Base-by-base conservation (phyloP, 2,113 vertebrate species). In the Gadus macrocephalus region DNA sequence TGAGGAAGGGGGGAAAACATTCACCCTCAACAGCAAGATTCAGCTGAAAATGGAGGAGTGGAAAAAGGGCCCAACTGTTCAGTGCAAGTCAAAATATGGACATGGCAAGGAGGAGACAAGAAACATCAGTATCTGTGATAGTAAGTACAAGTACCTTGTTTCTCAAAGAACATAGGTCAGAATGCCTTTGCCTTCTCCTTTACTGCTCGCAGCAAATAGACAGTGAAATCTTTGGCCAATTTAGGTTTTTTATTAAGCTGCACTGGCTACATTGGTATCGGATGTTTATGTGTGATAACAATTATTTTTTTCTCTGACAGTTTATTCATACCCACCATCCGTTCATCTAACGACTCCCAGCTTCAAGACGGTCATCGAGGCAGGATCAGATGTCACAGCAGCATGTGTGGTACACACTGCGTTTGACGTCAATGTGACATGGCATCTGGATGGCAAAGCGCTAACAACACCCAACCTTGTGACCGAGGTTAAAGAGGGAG, bases 111-210 rank as follows among this genome's bases (percentile, higher is more conserved):
- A 17, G 3, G 15, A 5, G 15, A 5, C 0, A 1, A n/a, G 60
- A 66, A 58, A 55, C 16, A 84, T 60, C 60, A 80, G 63, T 49
- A 80, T 83, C 19, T 91, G 91, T 81, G 14, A 73, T 53, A 61
- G 91, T 92, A 74, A 86, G 90, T 81, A 15, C 55, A 58, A 25
- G 25, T 25, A 58, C 55, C n/a, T 58, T 58, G 53, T 55, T 55
- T 55, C 31, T 35, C 31, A 7, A 49, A 49, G 42, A 14, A 9
- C 42, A 49, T 2, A 49, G 7, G 7, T 49, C 8, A 49, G 8
- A 8, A 49, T 49, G 42, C 42, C 42, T 49, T 49, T 49, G 12
- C 42, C 11, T 49, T 49, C 42, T 49, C 2, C 42, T 11, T 49
- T 49, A 49, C 42, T 49, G 5, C 42, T 49, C 42, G 12, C 42